These are phyloP conservation scores for Tragelaphus buxtoni DNA, from an alignment of 2,113 vertebrate genomes.

Conservation along the genomic window DNA sequence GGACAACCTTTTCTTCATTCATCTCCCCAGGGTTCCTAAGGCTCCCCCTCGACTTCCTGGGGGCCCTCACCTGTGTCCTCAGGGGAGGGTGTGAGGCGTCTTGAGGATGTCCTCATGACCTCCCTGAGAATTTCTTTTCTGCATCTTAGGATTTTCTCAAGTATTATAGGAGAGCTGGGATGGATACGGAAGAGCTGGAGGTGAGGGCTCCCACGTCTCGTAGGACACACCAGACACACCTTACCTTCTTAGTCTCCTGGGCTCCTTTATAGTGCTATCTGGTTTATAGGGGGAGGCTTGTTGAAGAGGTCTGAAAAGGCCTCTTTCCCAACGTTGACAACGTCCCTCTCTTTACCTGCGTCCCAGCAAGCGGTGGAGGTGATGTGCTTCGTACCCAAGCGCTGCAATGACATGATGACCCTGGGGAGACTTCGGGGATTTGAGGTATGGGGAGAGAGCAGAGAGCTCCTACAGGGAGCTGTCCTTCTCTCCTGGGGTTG, in stretches of 20 bases:
- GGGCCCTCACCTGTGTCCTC: background rate
- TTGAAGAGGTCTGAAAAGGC: background rate
- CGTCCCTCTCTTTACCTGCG: background rate
- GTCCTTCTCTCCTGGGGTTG: background rate
- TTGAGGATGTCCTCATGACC: background rate
- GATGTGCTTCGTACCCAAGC: constrained; percentile 95
- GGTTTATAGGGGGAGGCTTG: background rate
- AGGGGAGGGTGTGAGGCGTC: background rate
- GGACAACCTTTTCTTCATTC: background rate
- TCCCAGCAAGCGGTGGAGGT: constrained; percentile 91
- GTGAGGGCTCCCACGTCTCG: constrained; percentile 70
- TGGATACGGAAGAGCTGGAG: constrained; percentile 88
- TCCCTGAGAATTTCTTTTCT: constrained; percentile 6
- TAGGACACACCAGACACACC: background rate
- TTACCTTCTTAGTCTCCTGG: background rate
- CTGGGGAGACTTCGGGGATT: constrained; percentile 93
- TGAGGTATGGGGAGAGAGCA: constrained; percentile 80
- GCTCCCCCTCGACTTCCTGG: background rate
- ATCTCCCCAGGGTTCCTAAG: background rate
- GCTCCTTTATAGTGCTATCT: background rate
- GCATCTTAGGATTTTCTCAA: constrained; percentile 90
- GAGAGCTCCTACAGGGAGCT: background rate
- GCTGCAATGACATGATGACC: constrained; percentile 96
- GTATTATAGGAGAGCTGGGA: constrained; percentile 91
- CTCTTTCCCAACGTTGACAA: background rate